Conservation (phyloP, 2,797 vertebrate species). For the Zenarchopterus dispar region DNA sequence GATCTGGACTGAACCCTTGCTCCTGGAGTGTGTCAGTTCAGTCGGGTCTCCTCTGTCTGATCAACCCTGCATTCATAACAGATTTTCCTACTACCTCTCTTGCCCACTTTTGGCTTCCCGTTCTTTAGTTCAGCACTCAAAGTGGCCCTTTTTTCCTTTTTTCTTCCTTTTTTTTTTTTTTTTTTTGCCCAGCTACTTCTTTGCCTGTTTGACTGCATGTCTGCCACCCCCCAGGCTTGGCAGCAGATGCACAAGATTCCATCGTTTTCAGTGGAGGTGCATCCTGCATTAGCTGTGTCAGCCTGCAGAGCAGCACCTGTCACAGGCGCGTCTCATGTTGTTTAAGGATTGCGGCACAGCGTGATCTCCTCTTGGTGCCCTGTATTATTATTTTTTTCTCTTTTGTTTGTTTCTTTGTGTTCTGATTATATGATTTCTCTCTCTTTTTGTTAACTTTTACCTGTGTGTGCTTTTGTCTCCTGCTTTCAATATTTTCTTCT, state of each 20-base stretch:
- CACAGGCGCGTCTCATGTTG: slow-evolving; percentile 38
- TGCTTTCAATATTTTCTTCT: slow-evolving; percentile 56
- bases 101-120: slow-evolving; percentile 24
- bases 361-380: slow-evolving; percentile 40
- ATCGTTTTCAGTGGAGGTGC: slow-evolving; percentile 64
- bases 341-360: slow-evolving; percentile 51
- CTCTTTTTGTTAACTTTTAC: slow-evolving; percentile 44
- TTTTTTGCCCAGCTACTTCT: slow-evolving; percentile 57
- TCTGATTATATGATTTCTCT: slow-evolving; percentile 61
- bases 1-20: slow-evolving; percentile 43
- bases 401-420: slow-evolving; percentile 46
- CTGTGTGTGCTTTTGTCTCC: slow-evolving; percentile 56
- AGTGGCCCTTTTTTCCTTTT: slow-evolving; percentile 12
- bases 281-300: slow-evolving; percentile 71
- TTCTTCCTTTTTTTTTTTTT: slow-evolving; percentile 26
- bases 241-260: slow-evolving; percentile 70
- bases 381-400: slow-evolving; percentile 38
- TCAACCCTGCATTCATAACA: slow-evolving; percentile 56
- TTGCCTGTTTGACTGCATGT: slow-evolving; percentile 78
- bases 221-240: slow-evolving; percentile 61
- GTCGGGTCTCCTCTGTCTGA: slow-evolving; percentile 48
- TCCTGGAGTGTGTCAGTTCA: slow-evolving; percentile 51
- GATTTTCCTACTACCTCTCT: slow-evolving; percentile 39
- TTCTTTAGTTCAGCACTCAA: slow-evolving; percentile 45
- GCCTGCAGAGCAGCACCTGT: slow-evolving; percentile 49